phyloP scores from a whole-genome alignment of 2,797 vertebrate genomes.

The Dendrocincla tyrannina region DNA sequence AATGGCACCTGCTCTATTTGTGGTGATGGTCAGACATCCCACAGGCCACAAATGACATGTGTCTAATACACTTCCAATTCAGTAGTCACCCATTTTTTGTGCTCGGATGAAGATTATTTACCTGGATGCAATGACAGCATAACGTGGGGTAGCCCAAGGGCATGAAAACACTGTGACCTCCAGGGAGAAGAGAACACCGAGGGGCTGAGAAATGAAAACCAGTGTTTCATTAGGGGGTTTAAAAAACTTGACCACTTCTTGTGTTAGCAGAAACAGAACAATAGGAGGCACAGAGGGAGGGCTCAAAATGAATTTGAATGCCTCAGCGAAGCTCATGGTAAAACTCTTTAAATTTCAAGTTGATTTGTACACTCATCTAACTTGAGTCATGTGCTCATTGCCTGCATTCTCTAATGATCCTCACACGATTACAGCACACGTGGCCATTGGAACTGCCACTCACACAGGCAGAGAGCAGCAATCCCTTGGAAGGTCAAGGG shows the following conservation, averaged over 20 bases:
- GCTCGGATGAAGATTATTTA: background rate
- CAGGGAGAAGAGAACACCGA: background rate
- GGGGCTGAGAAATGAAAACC: background rate
- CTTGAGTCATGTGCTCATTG: conserved; percentile 48
- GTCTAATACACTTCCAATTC: background rate
- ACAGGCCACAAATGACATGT: fast-evolving
- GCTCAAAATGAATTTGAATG: conserved; percentile 24
- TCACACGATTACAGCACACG: conserved; percentile 19
- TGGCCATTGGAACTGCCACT: conserved; percentile 63
- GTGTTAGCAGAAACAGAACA: conserved; percentile 18
- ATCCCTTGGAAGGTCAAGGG: conserved; percentile 60
- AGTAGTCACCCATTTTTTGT: background rate
- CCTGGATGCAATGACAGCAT: fast-evolving
- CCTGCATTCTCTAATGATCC: conserved; percentile 64
- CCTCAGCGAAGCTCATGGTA: background rate
- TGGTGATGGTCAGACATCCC: fast-evolving
- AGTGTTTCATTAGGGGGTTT: background rate
- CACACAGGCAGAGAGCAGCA: conserved; percentile 62
- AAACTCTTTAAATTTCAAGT: conserved; percentile 57
- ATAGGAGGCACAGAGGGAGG: background rate
- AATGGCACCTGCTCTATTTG: background rate
- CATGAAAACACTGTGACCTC: background rate
- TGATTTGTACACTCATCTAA: conserved; percentile 57
- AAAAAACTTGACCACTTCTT: background rate
- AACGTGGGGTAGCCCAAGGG: background rate